phyloP scores from a whole-genome alignment of 2,888 invertebrate genomes.

The Rotaria sp. region DNA sequence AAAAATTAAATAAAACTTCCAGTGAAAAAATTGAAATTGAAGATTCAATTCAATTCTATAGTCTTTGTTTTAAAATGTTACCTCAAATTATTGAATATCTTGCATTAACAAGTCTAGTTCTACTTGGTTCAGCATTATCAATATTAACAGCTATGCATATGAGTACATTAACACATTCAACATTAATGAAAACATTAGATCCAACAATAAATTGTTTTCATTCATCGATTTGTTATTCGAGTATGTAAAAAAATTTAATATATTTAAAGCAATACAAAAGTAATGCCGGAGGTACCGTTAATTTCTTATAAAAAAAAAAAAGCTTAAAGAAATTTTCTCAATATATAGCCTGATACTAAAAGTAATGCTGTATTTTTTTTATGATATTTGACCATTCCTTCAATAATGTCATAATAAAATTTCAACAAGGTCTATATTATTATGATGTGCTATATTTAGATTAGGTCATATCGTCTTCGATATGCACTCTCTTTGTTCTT shows the following conservation, averaged over 20 bases:
- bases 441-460: too few relatives aligned
- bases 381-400: too few relatives aligned
- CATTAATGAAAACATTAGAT: conserved; percentile 13
- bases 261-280: too few relatives aligned
- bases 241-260: not conserved
- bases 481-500: too few relatives aligned
- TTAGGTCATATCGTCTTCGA: too few relatives aligned
- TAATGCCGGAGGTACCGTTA: too few relatives aligned
- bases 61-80: not conserved
- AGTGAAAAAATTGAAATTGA: not conserved
- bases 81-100: not conserved
- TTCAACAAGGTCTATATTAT: too few relatives aligned
- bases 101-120: conserved; percentile 11
- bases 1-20: not conserved
- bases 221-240: not conserved
- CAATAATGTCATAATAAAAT: too few relatives aligned
- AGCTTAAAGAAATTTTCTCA: too few relatives aligned
- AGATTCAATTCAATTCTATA: not conserved
- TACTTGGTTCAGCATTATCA: not conserved
- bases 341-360: too few relatives aligned
- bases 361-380: too few relatives aligned
- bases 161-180: conserved; percentile 13
- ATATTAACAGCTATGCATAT: not conserved
- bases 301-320: too few relatives aligned
- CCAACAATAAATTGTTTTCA: not conserved